A percentile compares a stretch with the other conserved stretches of the same genome.
These are phyloP conservation scores for Callorhinus ursinus DNA, from an alignment of 2,113 vertebrate species.

Conservation along the genomic window DNA sequence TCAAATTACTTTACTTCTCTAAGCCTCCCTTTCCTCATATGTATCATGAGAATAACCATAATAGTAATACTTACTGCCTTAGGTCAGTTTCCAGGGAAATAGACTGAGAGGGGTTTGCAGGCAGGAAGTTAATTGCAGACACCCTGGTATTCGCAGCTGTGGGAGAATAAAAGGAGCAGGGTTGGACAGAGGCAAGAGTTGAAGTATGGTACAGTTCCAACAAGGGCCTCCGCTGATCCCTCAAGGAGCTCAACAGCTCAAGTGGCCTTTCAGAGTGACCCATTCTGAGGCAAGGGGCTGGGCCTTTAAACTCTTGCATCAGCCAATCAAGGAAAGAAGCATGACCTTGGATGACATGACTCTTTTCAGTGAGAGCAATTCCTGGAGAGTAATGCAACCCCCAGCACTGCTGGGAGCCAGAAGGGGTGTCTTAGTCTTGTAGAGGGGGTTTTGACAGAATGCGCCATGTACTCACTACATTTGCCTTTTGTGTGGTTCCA, in stretches of 20 bases:
- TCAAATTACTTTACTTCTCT: background rate
- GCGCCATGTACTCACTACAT: rapidly evolving
- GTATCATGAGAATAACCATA: background rate
- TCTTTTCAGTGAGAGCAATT: background rate
- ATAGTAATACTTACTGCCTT: background rate
- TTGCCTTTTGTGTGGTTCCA: background rate
- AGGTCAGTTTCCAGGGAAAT: background rate
- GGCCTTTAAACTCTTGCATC: background rate
- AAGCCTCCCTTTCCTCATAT: background rate
- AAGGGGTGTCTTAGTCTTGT: background rate
- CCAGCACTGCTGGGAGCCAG: background rate
- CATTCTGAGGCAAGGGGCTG: background rate
- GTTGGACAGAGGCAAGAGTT: background rate
- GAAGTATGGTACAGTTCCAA: background rate
- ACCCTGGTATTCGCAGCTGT: background rate
- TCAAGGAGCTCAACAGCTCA: background rate
- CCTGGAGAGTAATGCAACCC: background rate
- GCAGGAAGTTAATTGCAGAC: background rate
- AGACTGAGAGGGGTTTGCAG: background rate
- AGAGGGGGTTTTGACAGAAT: background rate
- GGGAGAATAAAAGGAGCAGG: background rate
- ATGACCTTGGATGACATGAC: background rate
- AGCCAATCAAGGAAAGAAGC: background rate
- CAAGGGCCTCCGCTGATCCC: background rate
- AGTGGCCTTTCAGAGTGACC: background rate